A percentile compares a stretch with the other conserved stretches of the same genome.
These are phyloP conservation scores for Thunnus albacares DNA, from an alignment of 2,797 vertebrate species.

Conservation along the genomic window DNA sequence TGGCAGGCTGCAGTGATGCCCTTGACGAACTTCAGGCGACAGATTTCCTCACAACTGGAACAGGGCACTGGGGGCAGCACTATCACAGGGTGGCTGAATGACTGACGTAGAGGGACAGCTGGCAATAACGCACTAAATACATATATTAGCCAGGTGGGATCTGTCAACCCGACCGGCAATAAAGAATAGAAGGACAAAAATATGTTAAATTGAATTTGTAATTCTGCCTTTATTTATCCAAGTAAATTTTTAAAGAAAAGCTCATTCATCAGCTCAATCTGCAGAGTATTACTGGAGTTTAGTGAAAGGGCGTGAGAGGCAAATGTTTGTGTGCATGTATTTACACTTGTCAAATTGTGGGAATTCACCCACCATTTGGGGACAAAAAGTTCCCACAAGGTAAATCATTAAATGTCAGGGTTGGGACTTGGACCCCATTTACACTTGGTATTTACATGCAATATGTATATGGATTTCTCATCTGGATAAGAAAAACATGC, in stretches of 20 bases:
- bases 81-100: conserved; percentile 19
- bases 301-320: not conserved
- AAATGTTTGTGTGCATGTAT: no score
- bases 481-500: no score
- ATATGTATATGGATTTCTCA: not conserved
- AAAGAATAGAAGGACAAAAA: not conserved
- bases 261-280: not conserved
- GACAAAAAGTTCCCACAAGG: no score
- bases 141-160: conserved; percentile 38
- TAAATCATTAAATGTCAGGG: not conserved
- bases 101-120: conserved; percentile 45
- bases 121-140: conserved; percentile 38
- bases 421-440: not conserved
- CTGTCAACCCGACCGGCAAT: conserved; percentile 1
- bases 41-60: conserved; percentile 66
- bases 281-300: not conserved
- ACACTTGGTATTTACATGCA: not conserved
- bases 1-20: conserved; percentile 36
- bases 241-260: not conserved
- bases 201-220: not conserved
- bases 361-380: no score
- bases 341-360: not conserved
- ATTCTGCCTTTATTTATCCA: not conserved
- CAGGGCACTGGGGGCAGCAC: conserved; percentile 36
- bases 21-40: conserved; percentile 58